phyloP scores from a whole-genome alignment of 2,888 invertebrate genomes.

The Itoplectis maculator region DNA sequence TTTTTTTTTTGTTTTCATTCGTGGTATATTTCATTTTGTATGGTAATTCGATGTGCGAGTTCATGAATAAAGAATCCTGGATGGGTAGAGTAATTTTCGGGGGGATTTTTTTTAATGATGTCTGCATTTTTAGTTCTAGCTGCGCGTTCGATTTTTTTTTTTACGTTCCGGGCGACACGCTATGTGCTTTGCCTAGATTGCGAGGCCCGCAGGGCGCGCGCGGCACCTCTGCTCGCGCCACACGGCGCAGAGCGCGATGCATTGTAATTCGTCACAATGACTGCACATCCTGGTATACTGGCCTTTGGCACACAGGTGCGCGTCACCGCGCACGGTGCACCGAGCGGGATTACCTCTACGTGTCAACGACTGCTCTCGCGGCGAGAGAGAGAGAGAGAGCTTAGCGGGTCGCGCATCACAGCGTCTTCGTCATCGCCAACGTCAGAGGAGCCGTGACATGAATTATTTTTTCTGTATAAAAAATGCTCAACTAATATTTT shows the following conservation, averaged over 20 bases:
- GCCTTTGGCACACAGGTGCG: constrained; percentile 79
- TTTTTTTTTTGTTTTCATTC: neutral
- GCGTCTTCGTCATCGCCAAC: constrained; percentile 38
- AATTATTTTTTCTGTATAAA: constrained; percentile 5
- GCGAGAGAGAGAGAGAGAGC: constrained; percentile 2
- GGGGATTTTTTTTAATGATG: too few species aligned
- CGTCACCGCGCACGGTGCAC: constrained; percentile 63
- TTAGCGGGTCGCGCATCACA: constrained; percentile 42
- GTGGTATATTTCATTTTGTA: too few species aligned
- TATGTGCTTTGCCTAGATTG: constrained; percentile 51
- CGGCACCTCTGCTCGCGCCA: constrained; percentile 21
- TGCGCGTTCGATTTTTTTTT: neutral
- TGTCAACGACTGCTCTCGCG: constrained; percentile 75
- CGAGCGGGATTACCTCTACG: constrained; percentile 67
- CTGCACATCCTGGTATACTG: constrained; percentile 81
- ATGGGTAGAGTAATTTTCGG: too few species aligned
- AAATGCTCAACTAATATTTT: too few species aligned
- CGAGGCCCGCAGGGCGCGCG: constrained; percentile 30
- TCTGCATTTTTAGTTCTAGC: neutral
- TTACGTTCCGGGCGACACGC: constrained; percentile 35
- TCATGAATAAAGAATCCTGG: too few species aligned
- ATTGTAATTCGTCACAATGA: constrained; percentile 82
- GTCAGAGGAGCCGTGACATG: constrained; percentile 13
- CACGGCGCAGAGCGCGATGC: constrained; percentile 68
- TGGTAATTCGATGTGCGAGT: too few species aligned